These are phyloP conservation scores for Hemibagrus wyckioides DNA, from an alignment of 2,113 vertebrate species.

Conservation along the genomic window DNA sequence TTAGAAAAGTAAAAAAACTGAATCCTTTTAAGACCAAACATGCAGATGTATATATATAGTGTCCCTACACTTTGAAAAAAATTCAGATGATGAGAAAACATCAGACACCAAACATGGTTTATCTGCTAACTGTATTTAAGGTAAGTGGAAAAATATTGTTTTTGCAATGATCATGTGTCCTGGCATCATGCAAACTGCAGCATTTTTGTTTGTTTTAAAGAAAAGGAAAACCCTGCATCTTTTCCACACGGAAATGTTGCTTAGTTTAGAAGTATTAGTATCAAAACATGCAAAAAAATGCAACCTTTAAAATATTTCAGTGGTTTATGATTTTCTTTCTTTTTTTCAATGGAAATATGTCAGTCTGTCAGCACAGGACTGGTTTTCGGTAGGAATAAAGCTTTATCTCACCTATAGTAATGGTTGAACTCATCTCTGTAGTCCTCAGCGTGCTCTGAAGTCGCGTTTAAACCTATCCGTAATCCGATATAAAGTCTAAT, in stretches of 20 bases:
- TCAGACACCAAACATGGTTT: neutral
- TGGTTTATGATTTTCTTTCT: neutral
- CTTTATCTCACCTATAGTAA: constrained; percentile 39
- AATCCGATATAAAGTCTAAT: constrained; percentile 34
- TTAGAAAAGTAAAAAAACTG: neutral
- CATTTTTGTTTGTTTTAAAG: neutral
- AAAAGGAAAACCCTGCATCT: neutral
- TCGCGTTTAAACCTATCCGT: neutral
- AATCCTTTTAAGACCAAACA: neutral
- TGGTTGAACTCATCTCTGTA: constrained; percentile 40
- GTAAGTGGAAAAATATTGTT: neutral
- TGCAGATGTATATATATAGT: neutral
- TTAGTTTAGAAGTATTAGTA: neutral
- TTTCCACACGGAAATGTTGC: neutral
- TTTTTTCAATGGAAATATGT: neutral
- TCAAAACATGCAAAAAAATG: neutral
- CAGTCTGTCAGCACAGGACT: neutral
- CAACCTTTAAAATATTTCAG: neutral
- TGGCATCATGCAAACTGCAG: neutral
- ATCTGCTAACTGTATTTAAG: neutral
- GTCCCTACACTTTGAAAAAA: neutral
- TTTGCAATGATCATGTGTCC: neutral
- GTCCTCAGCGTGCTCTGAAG: neutral
- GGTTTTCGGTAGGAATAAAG: neutral
- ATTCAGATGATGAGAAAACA: neutral